Base-by-base conservation (phyloP, 2,113 vertebrate species). In the Nibea coibor region DNA sequence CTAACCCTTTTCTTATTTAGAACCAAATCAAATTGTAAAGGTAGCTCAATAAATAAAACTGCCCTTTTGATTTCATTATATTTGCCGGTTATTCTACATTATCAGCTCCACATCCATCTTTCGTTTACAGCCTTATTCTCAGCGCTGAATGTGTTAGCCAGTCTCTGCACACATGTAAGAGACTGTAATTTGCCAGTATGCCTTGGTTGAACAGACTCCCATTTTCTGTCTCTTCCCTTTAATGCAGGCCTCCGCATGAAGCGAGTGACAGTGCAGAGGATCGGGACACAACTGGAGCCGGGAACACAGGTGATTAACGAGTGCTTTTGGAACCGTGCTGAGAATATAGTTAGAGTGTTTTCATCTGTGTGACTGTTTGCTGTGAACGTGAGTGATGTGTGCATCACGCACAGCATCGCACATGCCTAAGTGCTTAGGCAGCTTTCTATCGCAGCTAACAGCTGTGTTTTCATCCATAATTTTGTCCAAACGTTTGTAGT, bases 231-330 rank as follows among this genome's bases (percentile, higher is more conserved):
- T 72, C 62, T 26, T 82, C 73, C 78, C 59, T 71, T 89, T 72
- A 57, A 48, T 35, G 59, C 28, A 24, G 69, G 22, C 65, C 61
- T 87, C 74, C 3, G 9, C 28, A 48, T 82, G 77, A 88, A 58
- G 64, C 11, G 0, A 59, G 42, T 77, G 63, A 68, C 81, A 73
- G 67, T 8, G 43, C 42, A 53, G 57, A 75, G 28, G 19, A 64
- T 76, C 3, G 24, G 75, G 35, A 58, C 19, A 43, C 43, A 35
- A 10, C 42, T 66, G 12, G 16, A 57, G 16, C 81, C 56, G 19
- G 42, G 64, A 79, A 39, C 64, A 65, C 67, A 69, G 69, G 79
- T 76, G 75, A 86, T 86, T 86, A 84, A 81, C 19, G 24, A 75
- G 43, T 53, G 63, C 77, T 87, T 58, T 35, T 76, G 56, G 59